phyloP scores from a whole-genome alignment of 2,113 vertebrate species.

The Phyllostomus discolor region DNA sequence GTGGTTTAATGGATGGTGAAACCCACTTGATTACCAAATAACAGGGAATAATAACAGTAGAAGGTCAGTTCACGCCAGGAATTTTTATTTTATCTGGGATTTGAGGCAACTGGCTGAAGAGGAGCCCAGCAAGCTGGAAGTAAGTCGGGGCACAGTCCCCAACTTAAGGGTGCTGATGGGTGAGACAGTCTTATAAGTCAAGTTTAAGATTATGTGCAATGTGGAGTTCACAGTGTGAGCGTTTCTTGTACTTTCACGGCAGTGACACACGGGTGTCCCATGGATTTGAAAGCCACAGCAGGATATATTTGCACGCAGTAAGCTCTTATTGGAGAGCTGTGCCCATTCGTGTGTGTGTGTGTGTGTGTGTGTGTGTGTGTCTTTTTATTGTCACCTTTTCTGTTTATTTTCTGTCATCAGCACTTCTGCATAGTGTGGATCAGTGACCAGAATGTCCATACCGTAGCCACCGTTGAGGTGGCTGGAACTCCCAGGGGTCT shows the following conservation, averaged over 20 bases:
- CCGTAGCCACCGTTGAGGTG: not conserved
- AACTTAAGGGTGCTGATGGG: not conserved
- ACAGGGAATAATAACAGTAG: not conserved
- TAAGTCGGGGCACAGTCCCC: not conserved
- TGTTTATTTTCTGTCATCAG: conserved; percentile 58
- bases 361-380: no score
- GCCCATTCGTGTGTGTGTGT: not conserved
- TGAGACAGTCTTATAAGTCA: not conserved
- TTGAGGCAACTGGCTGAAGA: not conserved
- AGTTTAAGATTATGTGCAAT: not conserved
- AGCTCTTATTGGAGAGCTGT: not conserved
- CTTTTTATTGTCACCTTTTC: not conserved
- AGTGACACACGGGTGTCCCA: not conserved
- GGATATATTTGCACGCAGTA: not conserved
- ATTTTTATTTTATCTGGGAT: not conserved
- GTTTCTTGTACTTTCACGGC: not conserved
- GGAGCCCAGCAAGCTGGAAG: not conserved
- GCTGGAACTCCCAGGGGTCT: not conserved
- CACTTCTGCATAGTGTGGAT: conserved; percentile 18
- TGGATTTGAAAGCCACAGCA: not conserved
- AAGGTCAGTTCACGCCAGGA: not conserved
- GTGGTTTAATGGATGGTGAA: not conserved
- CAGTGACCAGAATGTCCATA: not conserved
- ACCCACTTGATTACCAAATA: not conserved
- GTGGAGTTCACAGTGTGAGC: not conserved